Base-by-base conservation (phyloP, 2,113 vertebrate genomes). In the Jaculus jaculus region DNA sequence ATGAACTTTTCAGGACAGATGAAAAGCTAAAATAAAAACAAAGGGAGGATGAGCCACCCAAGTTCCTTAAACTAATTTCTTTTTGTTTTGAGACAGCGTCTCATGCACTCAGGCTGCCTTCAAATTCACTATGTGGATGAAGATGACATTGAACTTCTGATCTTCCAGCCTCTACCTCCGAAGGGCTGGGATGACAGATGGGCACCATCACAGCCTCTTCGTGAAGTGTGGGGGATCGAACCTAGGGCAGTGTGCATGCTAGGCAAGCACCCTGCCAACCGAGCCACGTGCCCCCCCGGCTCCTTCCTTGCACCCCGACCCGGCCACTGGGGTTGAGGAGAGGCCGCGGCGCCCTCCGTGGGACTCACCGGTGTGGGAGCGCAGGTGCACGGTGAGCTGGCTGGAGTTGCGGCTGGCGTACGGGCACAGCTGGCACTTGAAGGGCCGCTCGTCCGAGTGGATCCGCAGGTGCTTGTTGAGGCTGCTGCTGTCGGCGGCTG, bases 401-500 rank as follows among this genome's bases (percentile, higher is more conserved):
- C 99, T 99, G 91, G 99, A 99, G 98, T 99, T 99, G 95, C 99
- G 99, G 98, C 99, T 99, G 95, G 99, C 99, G 0, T 99, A 99
- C 0, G 99, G 99, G 86, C 99, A 99, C 97, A 99, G 99, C 98
- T 99, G 99, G 96, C 99, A 99, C 65, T 99, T 99, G 89, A 99
- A 99, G 28, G 99, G 99, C 16, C 99, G 98, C 92, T 99, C 99
- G 0, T 99, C 98, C 0, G 99, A 99, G 97, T 99, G 99, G 89
- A 99, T 99, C 0, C 99, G 98, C 94, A 99, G 98, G 97, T 99
- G 99, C 96, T 99, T 99, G 98, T 99, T 99, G 88, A 99, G 97
- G 86, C 99, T 99, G 98, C 99, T 99, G 98, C 99, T 99, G 98
- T 99, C 99, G 0, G 99, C 99, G 0, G 99, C 99, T 0, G 99